Percentiles rank a stretch among this genome's conserved stretches.
These are phyloP conservation scores for Tetragnatha montana DNA, from an alignment of 2,888 invertebrate genomes.

Conservation along the genomic window DNA sequence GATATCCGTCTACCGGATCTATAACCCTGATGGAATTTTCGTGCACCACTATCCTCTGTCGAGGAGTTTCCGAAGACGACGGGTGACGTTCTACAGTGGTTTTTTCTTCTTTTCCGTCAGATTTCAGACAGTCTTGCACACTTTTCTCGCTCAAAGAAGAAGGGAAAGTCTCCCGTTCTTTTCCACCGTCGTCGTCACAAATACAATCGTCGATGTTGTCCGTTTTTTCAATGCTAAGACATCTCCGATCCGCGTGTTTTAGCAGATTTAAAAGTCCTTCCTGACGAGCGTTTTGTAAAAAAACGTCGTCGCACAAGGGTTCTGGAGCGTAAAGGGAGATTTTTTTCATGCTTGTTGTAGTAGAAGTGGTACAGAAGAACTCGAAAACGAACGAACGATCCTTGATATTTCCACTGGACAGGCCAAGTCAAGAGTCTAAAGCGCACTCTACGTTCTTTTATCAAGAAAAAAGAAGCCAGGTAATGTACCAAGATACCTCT, in stretches of 20 bases:
- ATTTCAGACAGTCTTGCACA: too few species aligned
- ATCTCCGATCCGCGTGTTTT: not conserved
- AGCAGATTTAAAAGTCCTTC: not conserved
- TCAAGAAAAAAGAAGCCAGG: not conserved
- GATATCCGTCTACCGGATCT: not conserved
- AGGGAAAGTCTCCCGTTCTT: not conserved
- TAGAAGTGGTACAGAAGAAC: not conserved
- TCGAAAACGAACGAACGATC: not conserved
- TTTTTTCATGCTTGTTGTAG: not conserved
- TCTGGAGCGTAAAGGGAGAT: not conserved
- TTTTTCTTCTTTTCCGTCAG: too few species aligned
- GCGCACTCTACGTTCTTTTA: not conserved
- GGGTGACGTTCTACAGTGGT: too few species aligned
- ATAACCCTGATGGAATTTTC: not conserved
- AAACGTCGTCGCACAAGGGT: not conserved
- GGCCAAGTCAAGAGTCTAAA: not conserved
- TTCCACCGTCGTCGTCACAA: too few species aligned
- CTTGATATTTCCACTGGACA: slow-evolving; percentile 2
- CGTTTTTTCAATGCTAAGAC: not conserved
- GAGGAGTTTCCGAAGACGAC: too few species aligned
- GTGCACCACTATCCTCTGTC: not conserved
- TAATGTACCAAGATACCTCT: not conserved
- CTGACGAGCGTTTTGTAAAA: not conserved
- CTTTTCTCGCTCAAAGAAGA: not conserved
- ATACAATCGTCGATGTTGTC: not conserved